Base-by-base conservation (phyloP, 2,797 vertebrate genomes). In the Arremon brunneinucha region DNA sequence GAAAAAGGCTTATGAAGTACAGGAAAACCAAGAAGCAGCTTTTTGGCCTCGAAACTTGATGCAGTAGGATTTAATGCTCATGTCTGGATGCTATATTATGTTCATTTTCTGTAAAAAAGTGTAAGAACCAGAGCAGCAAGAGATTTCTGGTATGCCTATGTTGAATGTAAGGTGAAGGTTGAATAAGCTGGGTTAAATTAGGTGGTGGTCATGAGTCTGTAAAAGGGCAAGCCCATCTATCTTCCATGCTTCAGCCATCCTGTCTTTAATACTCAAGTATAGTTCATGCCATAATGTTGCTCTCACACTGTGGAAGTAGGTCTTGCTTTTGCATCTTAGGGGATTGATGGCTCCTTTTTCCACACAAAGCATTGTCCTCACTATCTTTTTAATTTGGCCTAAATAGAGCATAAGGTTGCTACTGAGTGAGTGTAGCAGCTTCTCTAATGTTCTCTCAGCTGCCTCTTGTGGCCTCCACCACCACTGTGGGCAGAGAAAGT, bases 311-410 rank as follows among this genome's bases (percentile, higher is more conserved):
- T 53, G 27, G 52, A 41, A 86, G 21, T 32, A 72, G 50, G 30
- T 69, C 53, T 4, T 83, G 21, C 14, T 57, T 83, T 50, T 53
- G 39, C 3, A 8, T 50, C 4, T 68, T 34, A 18, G 21, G 22
- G 14, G 6, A 4, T 6, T 56, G 26, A 3, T 69, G 34, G 1
- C 65, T 85, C 69, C 27, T 19, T 62, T 80, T 65, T 26, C 39
- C 27, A 28, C 14, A 19, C 21, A 27, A 43, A 81, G 23, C 0
- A 0, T 39, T 47, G 6, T 56, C 18, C 11, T 26, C 14, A 12
- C 24, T 3, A 3, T 19, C 22, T 59, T 22, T 50, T 83, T 56
- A 2, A 21, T 41, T 72, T 65, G 26, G 27, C 23, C 13, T 24
- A 8, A 69, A 13, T 1, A 27, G 56, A 56, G 8, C 2, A 4